Evolutionary conservation across 1,140 invertebrate species (phyloP).

Genomic region (Vanessa tameamea): DNA sequence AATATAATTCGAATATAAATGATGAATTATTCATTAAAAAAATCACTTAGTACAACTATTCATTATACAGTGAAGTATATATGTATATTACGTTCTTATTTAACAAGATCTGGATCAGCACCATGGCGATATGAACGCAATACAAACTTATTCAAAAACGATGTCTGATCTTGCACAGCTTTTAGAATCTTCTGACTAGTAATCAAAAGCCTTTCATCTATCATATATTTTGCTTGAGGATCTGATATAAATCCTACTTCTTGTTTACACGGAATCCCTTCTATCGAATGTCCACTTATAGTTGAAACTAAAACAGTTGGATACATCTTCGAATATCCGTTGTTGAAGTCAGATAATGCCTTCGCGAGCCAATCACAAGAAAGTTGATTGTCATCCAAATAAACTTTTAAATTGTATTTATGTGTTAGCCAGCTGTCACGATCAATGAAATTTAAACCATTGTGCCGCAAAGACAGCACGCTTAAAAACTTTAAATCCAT

Average conservation of each 20-base stretch:
- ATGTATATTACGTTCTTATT: no score
- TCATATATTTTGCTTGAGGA: constrained; percentile 18
- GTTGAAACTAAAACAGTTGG: constrained; percentile 45
- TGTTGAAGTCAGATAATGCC: constrained; percentile 57
- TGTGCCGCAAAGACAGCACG: constrained; percentile 57
- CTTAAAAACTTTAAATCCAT: constrained; percentile 57
- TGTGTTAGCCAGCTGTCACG: constrained; percentile 59
- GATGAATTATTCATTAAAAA: no score
- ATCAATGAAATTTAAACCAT: constrained; percentile 52
- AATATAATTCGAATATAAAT: no score
- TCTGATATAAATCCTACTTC: constrained; percentile 23
- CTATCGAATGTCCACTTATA: constrained; percentile 46
- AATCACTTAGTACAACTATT: no score
- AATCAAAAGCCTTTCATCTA: constrained; percentile 61
- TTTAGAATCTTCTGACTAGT: constrained; percentile 64
- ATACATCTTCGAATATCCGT: constrained; percentile 62
- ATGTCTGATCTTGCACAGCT: constrained; percentile 61
- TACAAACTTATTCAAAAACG: constrained; percentile 47
- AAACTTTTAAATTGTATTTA: constrained; percentile 54
- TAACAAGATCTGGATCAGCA: constrained; percentile 3
- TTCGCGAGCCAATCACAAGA: constrained; percentile 63
- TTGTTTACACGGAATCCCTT: constrained; percentile 60
- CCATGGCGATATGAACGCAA: constrained; percentile 37
- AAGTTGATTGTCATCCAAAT: constrained; percentile 63
- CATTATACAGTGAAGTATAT: no score